phyloP scores from a whole-genome alignment of 2,113 vertebrate genomes.

The Varanus salvator region DNA sequence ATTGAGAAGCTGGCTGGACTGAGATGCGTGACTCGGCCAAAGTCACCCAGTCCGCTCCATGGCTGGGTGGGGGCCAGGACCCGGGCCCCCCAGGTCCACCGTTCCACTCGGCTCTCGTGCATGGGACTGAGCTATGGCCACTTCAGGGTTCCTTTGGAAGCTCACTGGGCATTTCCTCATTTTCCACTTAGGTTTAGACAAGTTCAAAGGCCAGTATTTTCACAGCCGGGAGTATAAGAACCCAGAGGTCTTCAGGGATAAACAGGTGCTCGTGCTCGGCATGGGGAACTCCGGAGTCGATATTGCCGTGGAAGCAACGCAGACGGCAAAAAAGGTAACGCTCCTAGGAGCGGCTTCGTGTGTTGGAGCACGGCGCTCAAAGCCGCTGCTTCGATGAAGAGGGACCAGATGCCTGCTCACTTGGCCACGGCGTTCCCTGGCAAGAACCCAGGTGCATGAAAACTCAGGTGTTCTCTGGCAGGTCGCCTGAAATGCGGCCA shows the following conservation, averaged over 20 bases:
- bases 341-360: background rate
- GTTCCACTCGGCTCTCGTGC: too few relatives aligned
- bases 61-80: too few relatives aligned
- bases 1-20: too few relatives aligned
- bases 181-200: conserved; percentile 78
- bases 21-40: too few relatives aligned
- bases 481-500: too few relatives aligned
- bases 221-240: conserved; percentile 89
- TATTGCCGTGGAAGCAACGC: conserved; percentile 87
- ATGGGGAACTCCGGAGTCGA: conserved; percentile 90
- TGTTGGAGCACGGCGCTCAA: background rate
- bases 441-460: background rate
- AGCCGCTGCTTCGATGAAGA: background rate
- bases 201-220: conserved; percentile 80
- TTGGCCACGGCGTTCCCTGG: background rate
- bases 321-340: conserved; percentile 81
- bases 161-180: background rate
- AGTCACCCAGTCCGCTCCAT: too few relatives aligned
- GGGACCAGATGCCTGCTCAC: background rate
- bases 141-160: conserved; percentile 10
- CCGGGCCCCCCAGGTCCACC: too few relatives aligned
- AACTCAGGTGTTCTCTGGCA: too few relatives aligned
- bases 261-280: conserved; percentile 86
- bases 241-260: conserved; percentile 79
- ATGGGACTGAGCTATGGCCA: background rate